Evolutionary conservation across 2,888 invertebrate species (phyloP).

Genomic region (Callosobruchus maculatus): DNA sequence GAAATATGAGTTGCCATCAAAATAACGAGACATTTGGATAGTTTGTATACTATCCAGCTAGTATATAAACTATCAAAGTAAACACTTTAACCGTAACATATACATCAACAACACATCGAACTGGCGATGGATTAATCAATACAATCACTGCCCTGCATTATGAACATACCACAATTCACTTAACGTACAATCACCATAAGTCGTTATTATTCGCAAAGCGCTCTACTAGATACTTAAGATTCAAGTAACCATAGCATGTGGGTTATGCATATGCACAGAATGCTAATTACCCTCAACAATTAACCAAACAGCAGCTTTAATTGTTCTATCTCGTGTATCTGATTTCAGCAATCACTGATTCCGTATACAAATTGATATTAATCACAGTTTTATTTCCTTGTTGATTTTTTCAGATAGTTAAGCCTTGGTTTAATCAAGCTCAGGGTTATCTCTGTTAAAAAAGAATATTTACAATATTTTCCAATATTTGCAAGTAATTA

Average conservation of each 20-base stretch:
- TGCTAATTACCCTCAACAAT: not conserved
- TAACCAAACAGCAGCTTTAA: not conserved
- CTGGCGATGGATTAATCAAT: not conserved
- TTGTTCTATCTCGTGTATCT: not conserved
- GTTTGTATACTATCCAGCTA: no score
- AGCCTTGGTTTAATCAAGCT: not conserved
- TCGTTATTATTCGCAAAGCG: not conserved
- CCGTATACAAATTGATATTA: not conserved
- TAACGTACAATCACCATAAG: not conserved
- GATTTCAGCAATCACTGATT: not conserved
- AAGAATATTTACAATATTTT: not conserved
- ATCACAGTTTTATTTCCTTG: not conserved
- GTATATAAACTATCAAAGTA: no score
- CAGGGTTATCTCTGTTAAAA: not conserved
- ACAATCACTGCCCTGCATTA: not conserved
- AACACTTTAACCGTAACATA: no score
- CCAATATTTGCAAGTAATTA: not conserved
- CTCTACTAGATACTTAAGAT: not conserved
- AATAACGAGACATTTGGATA: no score
- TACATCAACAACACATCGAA: no score
- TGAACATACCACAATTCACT: not conserved
- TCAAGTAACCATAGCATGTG: not conserved
- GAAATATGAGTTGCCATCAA: no score
- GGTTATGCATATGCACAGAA: not conserved
- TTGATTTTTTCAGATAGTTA: not conserved